Conservation (phyloP, 2,797 vertebrate genomes). For the Microctenopoma steveboyesi region DNA sequence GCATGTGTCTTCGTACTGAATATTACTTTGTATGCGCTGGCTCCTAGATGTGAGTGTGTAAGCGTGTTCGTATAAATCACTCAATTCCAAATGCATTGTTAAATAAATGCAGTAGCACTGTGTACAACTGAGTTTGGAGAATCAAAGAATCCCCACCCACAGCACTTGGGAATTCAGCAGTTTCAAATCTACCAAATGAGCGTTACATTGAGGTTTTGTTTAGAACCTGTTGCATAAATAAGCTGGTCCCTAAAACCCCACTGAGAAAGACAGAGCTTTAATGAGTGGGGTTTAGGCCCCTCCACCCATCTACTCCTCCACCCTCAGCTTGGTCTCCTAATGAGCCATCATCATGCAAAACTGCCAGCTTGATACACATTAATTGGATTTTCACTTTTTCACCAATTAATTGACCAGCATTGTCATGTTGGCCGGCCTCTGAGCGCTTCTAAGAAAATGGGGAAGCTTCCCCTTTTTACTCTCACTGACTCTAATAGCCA, state of each 20-base stretch:
- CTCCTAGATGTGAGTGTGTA: no score
- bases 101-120: background rate
- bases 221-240: constrained; percentile 89
- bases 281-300: constrained; percentile 87
- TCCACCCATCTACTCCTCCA: constrained; percentile 71
- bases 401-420: constrained; percentile 92
- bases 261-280: constrained; percentile 90
- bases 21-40: background rate
- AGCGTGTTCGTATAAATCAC: no score
- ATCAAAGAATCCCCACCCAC: constrained; percentile 66
- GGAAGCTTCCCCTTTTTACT: constrained; percentile 80
- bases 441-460: constrained; percentile 79
- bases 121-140: constrained; percentile 28
- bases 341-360: constrained; percentile 93
- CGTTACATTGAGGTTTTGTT: constrained; percentile 84
- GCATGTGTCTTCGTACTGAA: background rate
- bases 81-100: background rate
- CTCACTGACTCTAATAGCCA: constrained; percentile 86
- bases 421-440: constrained; percentile 87
- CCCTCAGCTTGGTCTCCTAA: constrained; percentile 84
- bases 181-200: constrained; percentile 80
- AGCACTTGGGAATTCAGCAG: constrained; percentile 80
- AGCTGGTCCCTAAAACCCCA: constrained; percentile 82
- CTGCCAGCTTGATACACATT: constrained; percentile 91
- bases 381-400: constrained; percentile 96